phyloP scores from a whole-genome alignment of 2,113 vertebrate species.

The Serinus canaria region DNA sequence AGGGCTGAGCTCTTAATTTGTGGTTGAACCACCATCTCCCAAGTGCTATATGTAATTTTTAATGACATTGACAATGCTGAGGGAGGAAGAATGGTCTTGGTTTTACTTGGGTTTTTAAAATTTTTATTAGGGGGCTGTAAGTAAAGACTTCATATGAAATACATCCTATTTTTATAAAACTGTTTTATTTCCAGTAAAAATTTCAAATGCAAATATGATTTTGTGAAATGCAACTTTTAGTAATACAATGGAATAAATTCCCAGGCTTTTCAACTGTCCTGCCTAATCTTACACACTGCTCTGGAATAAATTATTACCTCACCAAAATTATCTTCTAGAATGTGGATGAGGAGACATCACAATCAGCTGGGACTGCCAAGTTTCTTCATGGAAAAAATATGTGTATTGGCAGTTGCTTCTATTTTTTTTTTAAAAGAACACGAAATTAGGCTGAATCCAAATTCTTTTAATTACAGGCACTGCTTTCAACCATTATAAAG shows the following conservation, averaged over 20 bases:
- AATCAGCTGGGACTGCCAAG: background rate
- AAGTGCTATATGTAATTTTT: background rate
- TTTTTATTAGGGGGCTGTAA: background rate
- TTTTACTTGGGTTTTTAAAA: background rate
- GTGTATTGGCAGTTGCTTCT: background rate
- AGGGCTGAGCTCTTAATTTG: background rate
- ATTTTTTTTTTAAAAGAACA: background rate
- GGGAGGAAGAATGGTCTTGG: background rate
- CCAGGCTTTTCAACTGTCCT: background rate
- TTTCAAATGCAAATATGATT: background rate
- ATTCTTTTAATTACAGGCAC: background rate
- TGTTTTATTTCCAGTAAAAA: background rate
- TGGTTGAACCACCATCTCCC: background rate
- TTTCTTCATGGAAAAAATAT: constrained; percentile 7
- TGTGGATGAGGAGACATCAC: background rate
- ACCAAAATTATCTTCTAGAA: background rate
- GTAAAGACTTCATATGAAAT: background rate
- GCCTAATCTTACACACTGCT: background rate
- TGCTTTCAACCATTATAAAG: background rate
- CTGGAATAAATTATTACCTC: background rate
- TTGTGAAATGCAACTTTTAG: background rate
- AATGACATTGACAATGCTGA: background rate
- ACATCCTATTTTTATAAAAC: background rate
- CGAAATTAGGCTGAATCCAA: background rate
- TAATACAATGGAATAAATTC: background rate